Conservation (phyloP, 2,797 vertebrate species). For the Macropus fuliginosus region DNA sequence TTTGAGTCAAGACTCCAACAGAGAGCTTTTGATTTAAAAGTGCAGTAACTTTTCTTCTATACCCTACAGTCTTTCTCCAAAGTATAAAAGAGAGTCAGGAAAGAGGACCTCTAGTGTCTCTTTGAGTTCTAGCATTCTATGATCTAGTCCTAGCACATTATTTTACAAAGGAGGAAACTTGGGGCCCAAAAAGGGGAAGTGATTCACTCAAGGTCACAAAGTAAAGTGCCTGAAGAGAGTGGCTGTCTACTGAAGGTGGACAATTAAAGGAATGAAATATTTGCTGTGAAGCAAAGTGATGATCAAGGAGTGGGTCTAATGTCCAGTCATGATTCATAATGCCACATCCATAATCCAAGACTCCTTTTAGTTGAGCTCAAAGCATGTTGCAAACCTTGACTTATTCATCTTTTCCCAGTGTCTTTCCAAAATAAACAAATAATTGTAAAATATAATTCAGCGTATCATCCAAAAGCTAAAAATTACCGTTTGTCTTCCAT, state of each 20-base stretch:
- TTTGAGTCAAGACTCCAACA: not conserved
- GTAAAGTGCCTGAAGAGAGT: constrained; percentile 8
- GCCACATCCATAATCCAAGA: not conserved
- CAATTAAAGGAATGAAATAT: constrained; percentile 41
- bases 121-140: not conserved
- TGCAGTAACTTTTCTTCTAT: not conserved
- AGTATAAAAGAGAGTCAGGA: constrained; percentile 6
- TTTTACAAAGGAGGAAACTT: not conserved
- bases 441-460: not conserved
- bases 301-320: constrained; percentile 17
- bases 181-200: not conserved
- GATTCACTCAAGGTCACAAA: not conserved
- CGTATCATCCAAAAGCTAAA: not conserved
- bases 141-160: not conserved
- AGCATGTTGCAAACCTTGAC: not conserved
- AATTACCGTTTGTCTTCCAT: constrained; percentile 13
- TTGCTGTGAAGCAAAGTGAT: constrained; percentile 22
- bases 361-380: constrained; percentile 4
- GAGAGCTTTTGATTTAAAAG: not conserved
- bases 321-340: not conserved
- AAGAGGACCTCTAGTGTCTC: not conserved
- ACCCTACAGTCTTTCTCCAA: not conserved
- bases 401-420: not conserved
- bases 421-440: not conserved
- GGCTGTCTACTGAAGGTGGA: not conserved